These are phyloP conservation scores for Moxostoma hubbsi DNA, from an alignment of 2,797 vertebrate genomes.

Conservation along the genomic window DNA sequence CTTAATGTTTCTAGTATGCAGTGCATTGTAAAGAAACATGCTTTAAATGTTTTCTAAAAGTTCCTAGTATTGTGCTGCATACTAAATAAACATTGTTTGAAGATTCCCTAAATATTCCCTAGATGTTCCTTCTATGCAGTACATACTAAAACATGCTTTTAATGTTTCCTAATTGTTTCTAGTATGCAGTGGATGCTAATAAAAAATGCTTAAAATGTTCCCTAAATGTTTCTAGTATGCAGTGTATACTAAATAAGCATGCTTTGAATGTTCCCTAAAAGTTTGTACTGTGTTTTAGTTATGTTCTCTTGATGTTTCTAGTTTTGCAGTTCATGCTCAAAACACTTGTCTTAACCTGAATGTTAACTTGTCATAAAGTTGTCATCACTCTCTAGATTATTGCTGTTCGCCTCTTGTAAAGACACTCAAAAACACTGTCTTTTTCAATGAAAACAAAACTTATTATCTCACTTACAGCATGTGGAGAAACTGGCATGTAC, in stretches of 20 bases:
- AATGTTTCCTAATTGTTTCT: background rate
- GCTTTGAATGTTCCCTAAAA: background rate
- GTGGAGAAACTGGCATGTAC: slow-evolving; percentile 24
- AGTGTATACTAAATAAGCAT: too few species aligned
- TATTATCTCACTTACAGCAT: background rate
- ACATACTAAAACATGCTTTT: background rate
- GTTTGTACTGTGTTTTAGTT: background rate
- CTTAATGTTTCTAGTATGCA: background rate
- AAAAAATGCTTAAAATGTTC: too few species aligned
- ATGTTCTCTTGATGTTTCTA: background rate
- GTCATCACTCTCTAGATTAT: background rate
- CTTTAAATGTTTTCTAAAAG: background rate
- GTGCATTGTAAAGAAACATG: background rate
- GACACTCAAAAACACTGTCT: slow-evolving; percentile 5
- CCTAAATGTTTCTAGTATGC: too few species aligned
- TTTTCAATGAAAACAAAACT: slow-evolving; percentile 6
- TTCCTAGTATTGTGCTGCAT: too few species aligned
- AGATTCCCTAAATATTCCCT: too few species aligned
- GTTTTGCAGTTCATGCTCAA: background rate
- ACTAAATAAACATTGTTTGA: too few species aligned
- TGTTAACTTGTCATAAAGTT: background rate
- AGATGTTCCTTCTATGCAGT: background rate
- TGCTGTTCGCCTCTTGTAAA: background rate
- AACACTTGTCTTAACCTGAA: too few species aligned
- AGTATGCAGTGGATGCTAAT: background rate